A percentile compares a stretch with the other conserved stretches of the same genome.
Evolutionary conservation across 2,113 vertebrate genomes (phyloP).

Genomic region (Sarotherodon lohbergeri): DNA sequence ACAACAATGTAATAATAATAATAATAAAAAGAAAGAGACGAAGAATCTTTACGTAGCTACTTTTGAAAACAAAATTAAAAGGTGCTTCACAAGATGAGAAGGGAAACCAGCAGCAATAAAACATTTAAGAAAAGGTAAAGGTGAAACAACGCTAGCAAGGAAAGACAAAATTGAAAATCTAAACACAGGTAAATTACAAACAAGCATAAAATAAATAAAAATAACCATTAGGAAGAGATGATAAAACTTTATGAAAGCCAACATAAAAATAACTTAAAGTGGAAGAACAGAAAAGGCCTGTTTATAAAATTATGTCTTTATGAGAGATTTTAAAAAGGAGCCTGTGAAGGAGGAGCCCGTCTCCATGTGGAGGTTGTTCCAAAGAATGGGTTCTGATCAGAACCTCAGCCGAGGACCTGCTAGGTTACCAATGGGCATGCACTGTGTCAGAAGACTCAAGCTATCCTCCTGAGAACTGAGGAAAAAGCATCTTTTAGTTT

Average conservation of each 20-base stretch:
- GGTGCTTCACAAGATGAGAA: neutral
- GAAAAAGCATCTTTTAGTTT: neutral
- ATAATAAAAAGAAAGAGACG: neutral
- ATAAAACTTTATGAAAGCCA: neutral
- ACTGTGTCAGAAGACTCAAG: neutral
- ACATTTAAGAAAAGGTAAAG: neutral
- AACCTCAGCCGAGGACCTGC: neutral
- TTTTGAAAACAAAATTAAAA: neutral
- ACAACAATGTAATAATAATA: neutral
- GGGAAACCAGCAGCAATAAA: neutral
- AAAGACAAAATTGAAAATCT: neutral
- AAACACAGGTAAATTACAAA: neutral
- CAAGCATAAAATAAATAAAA: neutral
- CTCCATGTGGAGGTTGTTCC: neutral
- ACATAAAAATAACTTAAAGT: neutral
- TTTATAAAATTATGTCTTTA: neutral
- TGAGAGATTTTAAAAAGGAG: neutral
- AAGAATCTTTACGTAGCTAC: neutral
- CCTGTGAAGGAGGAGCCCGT: neutral
- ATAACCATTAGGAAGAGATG: neutral
- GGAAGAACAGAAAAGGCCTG: neutral
- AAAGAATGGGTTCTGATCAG: neutral
- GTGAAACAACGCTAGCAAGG: neutral
- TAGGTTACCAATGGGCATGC: rapidly evolving
- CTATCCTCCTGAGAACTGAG: neutral